These are phyloP conservation scores for Pterocles gutturalis DNA, from an alignment of 2,113 vertebrate species.

Conservation along the genomic window DNA sequence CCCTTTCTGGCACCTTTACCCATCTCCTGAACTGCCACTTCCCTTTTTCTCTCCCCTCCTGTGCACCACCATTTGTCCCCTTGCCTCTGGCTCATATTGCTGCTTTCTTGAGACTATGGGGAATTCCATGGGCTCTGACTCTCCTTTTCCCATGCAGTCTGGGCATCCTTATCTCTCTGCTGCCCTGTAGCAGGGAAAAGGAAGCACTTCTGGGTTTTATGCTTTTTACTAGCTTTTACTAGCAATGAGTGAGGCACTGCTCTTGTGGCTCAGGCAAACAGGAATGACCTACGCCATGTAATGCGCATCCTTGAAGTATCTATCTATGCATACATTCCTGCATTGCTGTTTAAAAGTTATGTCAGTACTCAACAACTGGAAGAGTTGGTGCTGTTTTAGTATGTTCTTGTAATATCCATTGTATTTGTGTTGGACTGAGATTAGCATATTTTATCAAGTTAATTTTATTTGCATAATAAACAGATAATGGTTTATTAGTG, in stretches of 20 bases:
- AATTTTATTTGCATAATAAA: neutral
- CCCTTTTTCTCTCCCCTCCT: neutral
- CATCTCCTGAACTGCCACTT: neutral
- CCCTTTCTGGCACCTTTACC: neutral
- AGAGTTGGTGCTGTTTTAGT: neutral
- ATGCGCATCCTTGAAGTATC: neutral
- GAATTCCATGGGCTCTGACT: neutral
- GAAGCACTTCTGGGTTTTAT: neutral
- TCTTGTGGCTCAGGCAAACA: neutral
- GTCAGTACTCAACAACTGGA: neutral
- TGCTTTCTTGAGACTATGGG: neutral
- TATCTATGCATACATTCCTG: neutral
- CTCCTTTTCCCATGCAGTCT: neutral
- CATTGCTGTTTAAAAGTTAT: neutral
- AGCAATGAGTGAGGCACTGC: neutral
- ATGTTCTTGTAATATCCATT: neutral
- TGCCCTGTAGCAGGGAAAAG: neutral
- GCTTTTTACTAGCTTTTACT: neutral
- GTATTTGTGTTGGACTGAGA: neutral
- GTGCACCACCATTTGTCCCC: neutral
- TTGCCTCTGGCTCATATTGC: neutral
- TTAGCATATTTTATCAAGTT: neutral
- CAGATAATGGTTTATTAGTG: neutral
- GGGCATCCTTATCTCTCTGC: neutral
- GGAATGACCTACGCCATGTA: neutral